phyloP scores from a whole-genome alignment of 2,797 vertebrate species.

The Rhincodon typus region DNA sequence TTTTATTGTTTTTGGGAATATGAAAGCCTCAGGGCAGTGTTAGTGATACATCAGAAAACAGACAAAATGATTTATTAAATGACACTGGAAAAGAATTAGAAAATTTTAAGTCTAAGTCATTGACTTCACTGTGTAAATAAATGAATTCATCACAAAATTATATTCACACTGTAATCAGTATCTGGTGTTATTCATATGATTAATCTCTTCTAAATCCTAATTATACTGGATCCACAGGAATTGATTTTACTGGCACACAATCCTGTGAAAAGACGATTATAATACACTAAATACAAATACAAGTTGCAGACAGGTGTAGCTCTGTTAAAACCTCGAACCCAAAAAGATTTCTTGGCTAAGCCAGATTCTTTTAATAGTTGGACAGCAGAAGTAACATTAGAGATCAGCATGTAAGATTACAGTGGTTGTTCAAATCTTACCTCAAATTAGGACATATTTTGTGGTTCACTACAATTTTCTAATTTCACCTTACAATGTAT shows the following conservation, averaged over 20 bases:
- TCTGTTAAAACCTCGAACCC: not conserved
- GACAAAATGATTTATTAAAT: conserved; percentile 55
- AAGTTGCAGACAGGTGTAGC: conserved; percentile 13
- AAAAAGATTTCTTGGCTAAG: not conserved
- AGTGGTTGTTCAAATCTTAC: not conserved
- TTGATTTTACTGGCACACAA: conserved; percentile 21
- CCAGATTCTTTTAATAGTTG: not conserved
- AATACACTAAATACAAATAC: conserved; percentile 17
- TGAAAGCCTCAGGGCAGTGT: conserved; percentile 44
- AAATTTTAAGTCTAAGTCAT: conserved; percentile 35
- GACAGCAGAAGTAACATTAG: conserved; percentile 18
- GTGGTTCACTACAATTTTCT: not conserved
- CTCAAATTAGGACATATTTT: not conserved
- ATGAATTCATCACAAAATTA: not conserved
- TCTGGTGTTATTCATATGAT: conserved; percentile 30
- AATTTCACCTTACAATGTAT: not conserved
- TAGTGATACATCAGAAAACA: conserved; percentile 53
- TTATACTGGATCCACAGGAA: conserved; percentile 10
- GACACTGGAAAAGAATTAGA: conserved; percentile 48
- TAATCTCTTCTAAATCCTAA: conserved; percentile 33
- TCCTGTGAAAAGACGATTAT: conserved; percentile 16
- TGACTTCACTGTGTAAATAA: conserved; percentile 41
- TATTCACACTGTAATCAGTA: conserved; percentile 31
- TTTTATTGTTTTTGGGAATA: not conserved
- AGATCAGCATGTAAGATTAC: not conserved